Evolutionary conservation across 1,140 invertebrate genomes (phyloP).

Genomic region (Diorhabda sublineata): DNA sequence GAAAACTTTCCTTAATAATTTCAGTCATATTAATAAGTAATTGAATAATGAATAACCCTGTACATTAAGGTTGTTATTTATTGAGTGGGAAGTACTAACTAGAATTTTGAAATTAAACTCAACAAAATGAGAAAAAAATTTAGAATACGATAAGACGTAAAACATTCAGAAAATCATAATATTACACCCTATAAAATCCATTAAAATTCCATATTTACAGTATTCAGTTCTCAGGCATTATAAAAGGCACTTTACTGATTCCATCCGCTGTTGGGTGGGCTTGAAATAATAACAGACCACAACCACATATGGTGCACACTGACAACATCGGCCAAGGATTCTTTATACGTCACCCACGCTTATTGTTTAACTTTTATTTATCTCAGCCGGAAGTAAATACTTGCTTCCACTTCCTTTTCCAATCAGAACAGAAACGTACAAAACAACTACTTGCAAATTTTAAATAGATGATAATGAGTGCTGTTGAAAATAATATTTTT

Average conservation of each 20-base stretch:
- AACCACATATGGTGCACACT: neutral
- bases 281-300: neutral
- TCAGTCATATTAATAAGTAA: too few relatives aligned
- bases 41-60: too few relatives aligned
- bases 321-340: neutral
- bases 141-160: too few relatives aligned
- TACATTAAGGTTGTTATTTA: too few relatives aligned
- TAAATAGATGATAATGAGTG: neutral
- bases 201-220: neutral
- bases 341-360: neutral
- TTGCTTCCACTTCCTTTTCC: neutral
- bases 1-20: too few relatives aligned
- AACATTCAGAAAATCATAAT: too few relatives aligned
- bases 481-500: neutral
- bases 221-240: neutral
- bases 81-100: too few relatives aligned
- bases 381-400: neutral
- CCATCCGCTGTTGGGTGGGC: neutral
- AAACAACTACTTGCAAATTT: conserved; percentile 1
- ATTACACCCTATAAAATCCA: neutral
- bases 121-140: too few relatives aligned
- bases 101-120: too few relatives aligned
- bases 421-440: neutral
- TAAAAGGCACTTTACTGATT: neutral
- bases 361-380: conserved; percentile 1